Conservation (phyloP, 2,888 invertebrate genomes). For the Drosophila siamana region DNA sequence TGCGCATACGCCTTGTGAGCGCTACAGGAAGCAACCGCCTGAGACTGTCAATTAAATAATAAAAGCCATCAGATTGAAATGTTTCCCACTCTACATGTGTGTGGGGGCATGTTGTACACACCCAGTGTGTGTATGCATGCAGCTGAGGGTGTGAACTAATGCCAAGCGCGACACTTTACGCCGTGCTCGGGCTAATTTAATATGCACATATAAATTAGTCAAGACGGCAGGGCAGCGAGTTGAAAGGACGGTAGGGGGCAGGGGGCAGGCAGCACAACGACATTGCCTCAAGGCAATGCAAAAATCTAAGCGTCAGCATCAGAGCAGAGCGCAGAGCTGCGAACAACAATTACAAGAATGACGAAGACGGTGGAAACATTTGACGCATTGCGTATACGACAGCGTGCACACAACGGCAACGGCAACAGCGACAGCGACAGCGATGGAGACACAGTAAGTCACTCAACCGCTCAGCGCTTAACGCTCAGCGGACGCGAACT, state of each 20-base stretch:
- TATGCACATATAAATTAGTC: slow-evolving; percentile 82
- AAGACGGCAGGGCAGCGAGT: slow-evolving; percentile 32
- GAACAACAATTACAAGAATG: slow-evolving; percentile 18
- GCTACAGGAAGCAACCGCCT: slow-evolving; percentile 32
- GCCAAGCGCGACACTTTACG: slow-evolving; percentile 57
- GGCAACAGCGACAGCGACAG: neutral
- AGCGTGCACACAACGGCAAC: slow-evolving; percentile 11
- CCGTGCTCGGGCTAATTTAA: slow-evolving; percentile 69
- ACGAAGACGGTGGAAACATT: slow-evolving; percentile 2
- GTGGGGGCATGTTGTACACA: too few species aligned
- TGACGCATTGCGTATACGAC: slow-evolving; percentile 59
- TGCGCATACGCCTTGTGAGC: slow-evolving; percentile 42
- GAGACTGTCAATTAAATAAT: slow-evolving; percentile 66
- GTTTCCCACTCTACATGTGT: neutral
- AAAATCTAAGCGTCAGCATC: slow-evolving; percentile 43
- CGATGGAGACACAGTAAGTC: neutral
- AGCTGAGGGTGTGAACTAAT: slow-evolving; percentile 54
- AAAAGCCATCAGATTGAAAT: slow-evolving; percentile 57
- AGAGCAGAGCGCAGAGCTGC: slow-evolving; percentile 24
- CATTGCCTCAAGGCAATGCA: slow-evolving; percentile 33
- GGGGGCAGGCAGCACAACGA: neutral
- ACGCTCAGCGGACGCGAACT: slow-evolving; percentile 1
- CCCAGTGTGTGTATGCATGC: slow-evolving; percentile 9
- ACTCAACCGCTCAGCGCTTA: neutral
- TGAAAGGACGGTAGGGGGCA: neutral